Percentiles rank a stretch among this genome's conserved stretches.
These are phyloP conservation scores for Sialia sialis DNA, from an alignment of 2,113 vertebrate species.

Conservation along the genomic window DNA sequence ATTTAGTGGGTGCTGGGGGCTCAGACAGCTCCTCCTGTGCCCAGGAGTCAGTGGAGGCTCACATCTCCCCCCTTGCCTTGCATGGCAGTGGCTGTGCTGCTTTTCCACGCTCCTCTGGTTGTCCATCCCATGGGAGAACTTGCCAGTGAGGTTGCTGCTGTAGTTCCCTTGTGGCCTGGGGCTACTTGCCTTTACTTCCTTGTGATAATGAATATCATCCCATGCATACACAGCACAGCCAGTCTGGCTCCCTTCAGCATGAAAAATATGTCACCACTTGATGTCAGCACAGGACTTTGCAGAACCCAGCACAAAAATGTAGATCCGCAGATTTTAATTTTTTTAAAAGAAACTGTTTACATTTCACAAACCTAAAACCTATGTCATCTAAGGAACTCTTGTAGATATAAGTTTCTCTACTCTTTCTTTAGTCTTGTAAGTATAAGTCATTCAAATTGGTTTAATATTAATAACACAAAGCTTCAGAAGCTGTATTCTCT, in stretches of 20 bases:
- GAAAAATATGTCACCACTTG: conserved; percentile 29
- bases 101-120: neutral
- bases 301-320: neutral
- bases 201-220: fast-evolving
- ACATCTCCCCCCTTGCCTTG: neutral
- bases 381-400: neutral
- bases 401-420: neutral
- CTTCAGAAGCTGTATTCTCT: neutral
- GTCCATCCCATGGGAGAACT: fast-evolving
- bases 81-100: fast-evolving
- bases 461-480: neutral
- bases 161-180: no score
- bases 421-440: no score
- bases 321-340: neutral
- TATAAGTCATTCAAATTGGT: neutral
- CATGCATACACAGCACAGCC: fast-evolving
- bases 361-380: neutral
- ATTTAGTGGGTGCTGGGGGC: neutral
- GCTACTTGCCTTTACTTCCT: neutral
- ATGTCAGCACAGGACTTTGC: conserved; percentile 39
- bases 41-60: fast-evolving
- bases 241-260: neutral
- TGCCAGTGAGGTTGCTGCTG: neutral
- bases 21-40: neutral
- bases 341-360: neutral